phyloP scores from a whole-genome alignment of 1,140 invertebrate species.

The Phymorhynchus buccinoides region DNA sequence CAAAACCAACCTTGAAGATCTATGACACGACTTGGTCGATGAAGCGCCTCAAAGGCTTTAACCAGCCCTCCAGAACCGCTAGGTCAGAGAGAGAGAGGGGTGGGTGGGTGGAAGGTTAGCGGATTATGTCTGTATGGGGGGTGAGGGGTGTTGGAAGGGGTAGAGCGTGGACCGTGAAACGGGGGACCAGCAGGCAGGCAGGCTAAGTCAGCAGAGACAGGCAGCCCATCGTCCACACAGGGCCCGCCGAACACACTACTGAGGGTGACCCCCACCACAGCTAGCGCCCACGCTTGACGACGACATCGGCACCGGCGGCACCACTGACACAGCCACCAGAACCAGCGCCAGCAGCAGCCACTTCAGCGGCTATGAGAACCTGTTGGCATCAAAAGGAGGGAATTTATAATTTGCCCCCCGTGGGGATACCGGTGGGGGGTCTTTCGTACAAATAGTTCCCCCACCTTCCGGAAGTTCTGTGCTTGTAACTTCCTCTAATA shows the following conservation, averaged over 20 bases:
- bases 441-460: too few species aligned
- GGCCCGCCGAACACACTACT: neutral
- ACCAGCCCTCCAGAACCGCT: neutral
- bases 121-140: neutral
- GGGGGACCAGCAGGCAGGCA: neutral
- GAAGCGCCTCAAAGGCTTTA: slow-evolving; percentile 1
- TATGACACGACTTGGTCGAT: too few species aligned
- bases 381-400: neutral
- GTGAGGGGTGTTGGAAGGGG: too few species aligned
- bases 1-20: neutral
- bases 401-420: too few species aligned
- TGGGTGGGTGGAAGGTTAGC: neutral
- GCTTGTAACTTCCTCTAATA: too few species aligned
- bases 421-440: too few species aligned
- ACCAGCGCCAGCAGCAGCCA: too few species aligned
- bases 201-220: neutral
- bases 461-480: too few species aligned
- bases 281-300: neutral
- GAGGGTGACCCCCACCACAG: neutral
- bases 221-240: neutral
- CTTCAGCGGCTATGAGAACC: too few species aligned
- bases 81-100: neutral
- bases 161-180: neutral
- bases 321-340: too few species aligned
- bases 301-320: neutral